phyloP scores from a whole-genome alignment of 2,113 vertebrate species.

The Serilophus lunatus region DNA sequence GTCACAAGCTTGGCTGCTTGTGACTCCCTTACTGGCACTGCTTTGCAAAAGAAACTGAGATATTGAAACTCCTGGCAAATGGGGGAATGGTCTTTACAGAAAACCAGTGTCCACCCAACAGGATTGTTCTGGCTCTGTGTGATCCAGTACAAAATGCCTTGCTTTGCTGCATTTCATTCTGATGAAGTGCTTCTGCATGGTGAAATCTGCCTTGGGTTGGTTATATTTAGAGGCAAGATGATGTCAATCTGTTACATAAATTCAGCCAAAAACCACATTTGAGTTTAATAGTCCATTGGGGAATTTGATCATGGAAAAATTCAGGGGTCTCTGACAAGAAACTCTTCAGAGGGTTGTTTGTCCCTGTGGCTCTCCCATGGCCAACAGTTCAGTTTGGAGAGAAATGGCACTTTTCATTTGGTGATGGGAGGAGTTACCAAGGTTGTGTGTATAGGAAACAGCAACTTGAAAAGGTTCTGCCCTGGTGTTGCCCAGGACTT shows the following conservation, averaged over 20 bases:
- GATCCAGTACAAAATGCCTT: neutral
- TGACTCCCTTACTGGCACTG: neutral
- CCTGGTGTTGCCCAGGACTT: neutral
- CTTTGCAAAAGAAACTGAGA: neutral
- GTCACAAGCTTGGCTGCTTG: neutral
- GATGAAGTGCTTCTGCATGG: neutral
- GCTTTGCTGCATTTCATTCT: neutral
- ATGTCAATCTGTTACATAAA: conserved; percentile 51
- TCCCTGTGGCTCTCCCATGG: conserved; percentile 17
- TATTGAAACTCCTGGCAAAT: neutral
- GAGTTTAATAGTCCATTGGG: conserved; percentile 44
- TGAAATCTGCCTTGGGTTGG: conserved; percentile 45
- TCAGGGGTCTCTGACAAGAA: conserved; percentile 47
- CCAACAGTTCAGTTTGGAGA: neutral
- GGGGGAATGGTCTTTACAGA: neutral
- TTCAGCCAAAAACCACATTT: conserved; percentile 45
- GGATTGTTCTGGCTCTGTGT: neutral
- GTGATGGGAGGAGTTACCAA: neutral
- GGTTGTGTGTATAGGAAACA: neutral
- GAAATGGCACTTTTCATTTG: conserved; percentile 15
- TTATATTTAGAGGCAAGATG: conserved; percentile 36
- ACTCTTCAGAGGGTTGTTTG: conserved; percentile 31
- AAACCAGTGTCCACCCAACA: neutral
- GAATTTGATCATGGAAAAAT: conserved; percentile 64
- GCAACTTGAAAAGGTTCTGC: neutral